Percentiles rank a stretch among this genome's conserved stretches.
These are phyloP conservation scores for Merops nubicus DNA, from an alignment of 2,113 vertebrate genomes.

Conservation along the genomic window DNA sequence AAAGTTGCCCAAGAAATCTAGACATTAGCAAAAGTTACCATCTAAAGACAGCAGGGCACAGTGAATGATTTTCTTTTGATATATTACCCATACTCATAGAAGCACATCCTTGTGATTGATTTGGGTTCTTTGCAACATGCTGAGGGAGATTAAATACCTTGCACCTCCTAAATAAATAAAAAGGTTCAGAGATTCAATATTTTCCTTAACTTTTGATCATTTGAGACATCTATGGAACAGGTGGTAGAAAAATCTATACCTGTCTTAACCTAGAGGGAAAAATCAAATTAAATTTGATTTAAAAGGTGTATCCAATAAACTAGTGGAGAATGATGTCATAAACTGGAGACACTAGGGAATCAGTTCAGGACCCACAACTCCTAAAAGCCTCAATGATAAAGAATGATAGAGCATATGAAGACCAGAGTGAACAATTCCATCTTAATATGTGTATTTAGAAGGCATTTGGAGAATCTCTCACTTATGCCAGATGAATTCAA, in stretches of 20 bases:
- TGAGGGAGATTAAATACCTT: background rate
- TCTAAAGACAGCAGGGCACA: background rate
- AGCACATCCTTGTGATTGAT: background rate
- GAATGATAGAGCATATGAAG: background rate
- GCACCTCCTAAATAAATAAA: background rate
- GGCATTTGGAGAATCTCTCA: background rate
- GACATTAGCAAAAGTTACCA: background rate
- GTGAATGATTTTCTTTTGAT: background rate
- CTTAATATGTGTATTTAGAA: background rate
- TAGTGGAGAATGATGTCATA: background rate
- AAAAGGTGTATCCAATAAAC: background rate
- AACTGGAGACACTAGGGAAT: background rate
- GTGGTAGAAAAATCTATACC: background rate
- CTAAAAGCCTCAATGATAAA: background rate
- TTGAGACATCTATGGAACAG: background rate
- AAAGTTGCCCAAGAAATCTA: background rate
- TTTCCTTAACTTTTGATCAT: background rate
- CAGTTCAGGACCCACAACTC: background rate
- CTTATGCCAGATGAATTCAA: background rate
- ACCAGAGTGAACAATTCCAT: background rate
- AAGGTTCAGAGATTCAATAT: background rate
- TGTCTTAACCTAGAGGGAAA: background rate
- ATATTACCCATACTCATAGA: background rate
- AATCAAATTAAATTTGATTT: background rate
- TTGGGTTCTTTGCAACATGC: background rate